Conservation (phyloP, 37 sponge, comb jelly and placozoan genomes). For the Eunapius fragilis region DNA sequence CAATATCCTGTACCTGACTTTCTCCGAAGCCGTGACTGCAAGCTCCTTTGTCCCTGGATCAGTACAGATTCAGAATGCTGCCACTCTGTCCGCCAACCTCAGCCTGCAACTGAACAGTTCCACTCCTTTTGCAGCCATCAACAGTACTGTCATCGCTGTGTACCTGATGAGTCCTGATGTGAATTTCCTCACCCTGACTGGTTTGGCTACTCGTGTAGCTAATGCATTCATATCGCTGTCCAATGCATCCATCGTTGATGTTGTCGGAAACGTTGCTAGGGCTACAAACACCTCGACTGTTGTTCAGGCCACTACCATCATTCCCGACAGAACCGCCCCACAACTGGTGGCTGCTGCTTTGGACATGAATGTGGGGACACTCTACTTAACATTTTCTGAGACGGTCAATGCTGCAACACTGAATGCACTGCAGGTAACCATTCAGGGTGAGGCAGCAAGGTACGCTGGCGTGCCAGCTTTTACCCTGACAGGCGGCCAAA, state of each 20-base stretch:
- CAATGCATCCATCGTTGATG: constrained; percentile 46
- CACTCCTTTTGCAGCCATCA: constrained; percentile 8
- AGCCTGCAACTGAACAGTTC: constrained; percentile 4
- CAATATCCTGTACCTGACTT: constrained; percentile 61
- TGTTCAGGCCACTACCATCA: constrained; percentile 28
- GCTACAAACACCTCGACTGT: constrained; percentile 16
- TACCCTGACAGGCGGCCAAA: constrained; percentile 57
- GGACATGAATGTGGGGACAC: constrained; percentile 54
- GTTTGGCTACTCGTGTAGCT: constrained; percentile 59
- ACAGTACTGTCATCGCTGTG: constrained; percentile 46
- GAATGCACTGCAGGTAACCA: constrained; percentile 59
- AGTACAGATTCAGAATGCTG: constrained; percentile 49
- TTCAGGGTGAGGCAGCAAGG: constrained; percentile 47
- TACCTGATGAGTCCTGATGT: constrained; percentile 61
- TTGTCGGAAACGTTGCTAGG: constrained; percentile 26
- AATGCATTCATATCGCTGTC: constrained; percentile 55
- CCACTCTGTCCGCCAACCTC: constrained; percentile 20
- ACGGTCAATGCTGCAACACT: constrained; percentile 68
- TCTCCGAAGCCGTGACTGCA: constrained; percentile 66
- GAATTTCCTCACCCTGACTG: constrained; percentile 58
- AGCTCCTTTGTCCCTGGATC: constrained; percentile 22
- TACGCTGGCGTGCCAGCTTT: background rate
- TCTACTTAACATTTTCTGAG: constrained; percentile 77
- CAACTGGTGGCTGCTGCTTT: constrained; percentile 21
- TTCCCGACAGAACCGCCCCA: constrained; percentile 46